Base-by-base conservation (phyloP, 1,140 invertebrate genomes). In the Saccostrea echinata region DNA sequence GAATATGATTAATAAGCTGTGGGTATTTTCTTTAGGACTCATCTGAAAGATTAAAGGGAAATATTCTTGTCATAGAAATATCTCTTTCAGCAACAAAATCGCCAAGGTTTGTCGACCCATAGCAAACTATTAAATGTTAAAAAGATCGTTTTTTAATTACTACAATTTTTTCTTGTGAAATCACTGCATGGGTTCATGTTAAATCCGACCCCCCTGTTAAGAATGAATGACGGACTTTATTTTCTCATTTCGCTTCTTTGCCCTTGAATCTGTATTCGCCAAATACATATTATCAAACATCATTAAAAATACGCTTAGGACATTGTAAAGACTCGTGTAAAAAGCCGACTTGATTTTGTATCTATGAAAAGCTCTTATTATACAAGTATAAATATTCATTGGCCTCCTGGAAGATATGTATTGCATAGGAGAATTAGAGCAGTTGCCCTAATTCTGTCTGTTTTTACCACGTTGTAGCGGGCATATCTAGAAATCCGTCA, bases 101-200 rank as follows among this genome's bases (percentile, higher is more conserved):
- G 8, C 27, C 68, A 76, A 33, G 27, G 68, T 76, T 76, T 76
- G 27, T 33, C 68, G 30, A 33, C 68, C 68, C 27, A 76, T 27
- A 33, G 27, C 16, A 33, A 76, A 27, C 68, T 76, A 35, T 76
- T 35, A 76, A 76, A 76, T 76, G 68, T 76, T 76, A 30, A 76
- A 76, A 76, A 76, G 24, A 76, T 76, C 68, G 68, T 76, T 30
- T 76, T 76, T 76, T 76, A 76, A 76, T 76, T 76, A 76, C 68
- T 16, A 76, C 68, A 13, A 76, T 30, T 12, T 76, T 33, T 76
- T 24, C 68, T 30, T 33, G 24, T 27, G 68, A 76, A 27, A 30
- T 76, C 68, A 76, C 68, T 76, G 68, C 68, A 76, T 30, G 68
- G 68, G 68, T 76, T 76, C 68, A 61, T 16, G 30, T 30, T 33